Evolutionary conservation across 2,888 invertebrate genomes (phyloP), one percentile per base, ranked within the genome.

Genomic region (Hirtodrosophila cameraria): DNA sequence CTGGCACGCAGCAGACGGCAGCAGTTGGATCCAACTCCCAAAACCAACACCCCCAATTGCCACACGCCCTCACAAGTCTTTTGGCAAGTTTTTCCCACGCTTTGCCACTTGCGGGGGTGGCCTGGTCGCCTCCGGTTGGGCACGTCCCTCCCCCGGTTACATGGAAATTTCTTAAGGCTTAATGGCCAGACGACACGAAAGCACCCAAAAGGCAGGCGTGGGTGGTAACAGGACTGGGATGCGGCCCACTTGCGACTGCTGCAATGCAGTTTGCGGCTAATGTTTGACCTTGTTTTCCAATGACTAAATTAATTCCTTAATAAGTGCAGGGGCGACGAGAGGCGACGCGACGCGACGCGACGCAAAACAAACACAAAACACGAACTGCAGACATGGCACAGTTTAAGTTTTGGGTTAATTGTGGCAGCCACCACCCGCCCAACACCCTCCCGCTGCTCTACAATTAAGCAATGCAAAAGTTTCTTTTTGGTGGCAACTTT

Each of bases 181-280:
- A 83, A 83, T 81, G 81, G 78, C 82, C 78, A 48, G 55, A 70
- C 65, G 58, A 69, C 82, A 83, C 82, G 82, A 81, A 81, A 15
- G 58, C n/a, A n/a, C 61, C 62, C 46, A 31, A 41, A 52, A 43
- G 31, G 61, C 43, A 12, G 55, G 50, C 63, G 57, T 55, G 30
- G 66, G 53, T 43, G 64, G 41, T 20, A 43, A 57, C 28, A 12
- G 67, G 49, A 30, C 15, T 15, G 8, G 18, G 38, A 8, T 9
- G 42, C 46, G 13, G 49, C 23, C 53, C 58, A 61, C 70, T 58
- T 49, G 67, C 50, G 60, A 73, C 65, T 89, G 89, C 88, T 90
- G 89, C 90, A 90, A 88, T 90, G 90, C 90, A 90, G 90, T 89
- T 90, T 89, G 89, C 89, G 90, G 89, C 89, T 89, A 89, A 89